These are phyloP conservation scores for Chaetodon auriga DNA, from an alignment of 2,113 vertebrate genomes.

Conservation along the genomic window DNA sequence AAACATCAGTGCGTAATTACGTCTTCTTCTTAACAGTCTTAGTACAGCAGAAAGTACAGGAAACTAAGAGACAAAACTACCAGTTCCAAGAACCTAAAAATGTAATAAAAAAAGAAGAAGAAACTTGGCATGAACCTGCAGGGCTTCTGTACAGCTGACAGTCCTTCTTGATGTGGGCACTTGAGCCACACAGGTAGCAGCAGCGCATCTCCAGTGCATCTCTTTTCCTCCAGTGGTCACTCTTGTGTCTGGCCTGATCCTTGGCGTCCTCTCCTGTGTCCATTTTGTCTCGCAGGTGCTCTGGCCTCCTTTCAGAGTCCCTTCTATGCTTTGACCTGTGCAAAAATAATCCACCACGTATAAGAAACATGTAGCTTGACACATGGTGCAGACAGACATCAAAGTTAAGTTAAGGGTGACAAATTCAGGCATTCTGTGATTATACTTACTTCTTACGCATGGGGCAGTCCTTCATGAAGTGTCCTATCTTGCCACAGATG, in stretches of 20 bases:
- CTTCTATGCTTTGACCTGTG: slow-evolving; percentile 83
- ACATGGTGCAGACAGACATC: background rate
- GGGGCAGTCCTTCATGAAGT: slow-evolving; percentile 97
- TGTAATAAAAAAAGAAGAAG: background rate
- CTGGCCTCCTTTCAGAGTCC: slow-evolving; percentile 83
- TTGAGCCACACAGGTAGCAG: slow-evolving; percentile 93
- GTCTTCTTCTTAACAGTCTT: background rate
- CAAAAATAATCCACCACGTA: background rate
- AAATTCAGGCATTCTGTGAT: background rate
- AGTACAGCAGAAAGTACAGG: background rate
- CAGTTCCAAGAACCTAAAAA: background rate
- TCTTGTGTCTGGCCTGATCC: slow-evolving; percentile 80
- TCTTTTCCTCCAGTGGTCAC: slow-evolving; percentile 87
- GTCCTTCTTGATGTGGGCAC: slow-evolving; percentile 93
- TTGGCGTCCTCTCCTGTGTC: slow-evolving; percentile 74
- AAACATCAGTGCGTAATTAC: background rate
- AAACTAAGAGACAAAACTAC: background rate
- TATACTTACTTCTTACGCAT: slow-evolving; percentile 90
- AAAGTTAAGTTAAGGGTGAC: background rate
- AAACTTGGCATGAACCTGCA: slow-evolving; percentile 79
- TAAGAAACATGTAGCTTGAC: background rate
- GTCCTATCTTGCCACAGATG: slow-evolving; percentile 96
- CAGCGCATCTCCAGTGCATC: slow-evolving; percentile 92
- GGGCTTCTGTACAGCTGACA: slow-evolving; percentile 89
- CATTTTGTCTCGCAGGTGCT: slow-evolving; percentile 80